Evolutionary conservation across 2,888 invertebrate genomes (phyloP).

Genomic region (Nomada ferruginata): DNA sequence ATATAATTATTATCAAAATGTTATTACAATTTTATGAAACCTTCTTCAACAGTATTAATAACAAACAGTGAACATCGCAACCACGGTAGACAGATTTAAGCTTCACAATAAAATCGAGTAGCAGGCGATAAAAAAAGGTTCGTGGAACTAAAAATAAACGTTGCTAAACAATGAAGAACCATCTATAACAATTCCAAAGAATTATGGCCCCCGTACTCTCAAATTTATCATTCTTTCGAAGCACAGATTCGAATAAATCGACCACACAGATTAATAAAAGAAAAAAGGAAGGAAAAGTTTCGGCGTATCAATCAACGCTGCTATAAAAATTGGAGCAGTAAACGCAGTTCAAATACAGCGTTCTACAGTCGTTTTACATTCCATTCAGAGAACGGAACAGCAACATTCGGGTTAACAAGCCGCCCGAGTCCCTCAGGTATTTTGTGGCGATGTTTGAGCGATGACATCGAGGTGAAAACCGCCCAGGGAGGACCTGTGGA

Average conservation of each 20-base stretch:
- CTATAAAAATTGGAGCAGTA: neutral
- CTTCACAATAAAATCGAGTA: neutral
- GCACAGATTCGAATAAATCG: neutral
- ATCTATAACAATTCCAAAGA: neutral
- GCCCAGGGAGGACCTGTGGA: slow-evolving; percentile 66
- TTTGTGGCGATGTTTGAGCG: slow-evolving; percentile 53
- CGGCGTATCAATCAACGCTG: neutral
- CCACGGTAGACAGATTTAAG: neutral
- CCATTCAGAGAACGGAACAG: slow-evolving; percentile 29
- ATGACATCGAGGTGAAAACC: slow-evolving; percentile 59
- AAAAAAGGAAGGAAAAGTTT: neutral
- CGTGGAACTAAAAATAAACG: neutral
- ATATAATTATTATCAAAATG: neutral
- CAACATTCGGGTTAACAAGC: slow-evolving; percentile 48
- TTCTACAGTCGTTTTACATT: neutral
- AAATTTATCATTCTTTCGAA: neutral
- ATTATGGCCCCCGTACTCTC: neutral
- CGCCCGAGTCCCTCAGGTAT: slow-evolving; percentile 46
- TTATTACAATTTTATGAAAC: neutral
- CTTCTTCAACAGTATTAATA: neutral
- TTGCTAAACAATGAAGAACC: neutral
- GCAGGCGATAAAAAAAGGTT: neutral
- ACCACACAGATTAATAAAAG: neutral
- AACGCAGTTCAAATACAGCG: neutral
- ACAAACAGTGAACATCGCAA: neutral